Evolutionary conservation across 2,113 vertebrate species (phyloP).

Genomic region (Sebastes schlegelii): DNA sequence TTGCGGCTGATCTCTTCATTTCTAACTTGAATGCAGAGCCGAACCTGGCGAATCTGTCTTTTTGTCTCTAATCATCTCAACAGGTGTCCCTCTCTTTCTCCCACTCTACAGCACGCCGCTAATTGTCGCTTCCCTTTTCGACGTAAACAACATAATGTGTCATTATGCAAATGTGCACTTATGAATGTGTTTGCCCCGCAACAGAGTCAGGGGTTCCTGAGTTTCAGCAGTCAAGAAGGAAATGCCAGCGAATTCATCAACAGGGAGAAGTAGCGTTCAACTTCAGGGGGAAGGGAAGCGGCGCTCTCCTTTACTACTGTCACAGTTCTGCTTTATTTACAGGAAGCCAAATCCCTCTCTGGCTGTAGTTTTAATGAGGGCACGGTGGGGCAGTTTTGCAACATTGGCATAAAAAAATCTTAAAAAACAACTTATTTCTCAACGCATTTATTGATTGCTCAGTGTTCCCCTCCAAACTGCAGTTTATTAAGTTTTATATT

Average conservation of each 20-base stretch:
- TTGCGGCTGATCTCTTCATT: not conserved
- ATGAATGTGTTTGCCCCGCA: slow-evolving; percentile 44
- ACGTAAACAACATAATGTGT: slow-evolving; percentile 73
- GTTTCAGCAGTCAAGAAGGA: slow-evolving; percentile 50
- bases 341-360: slow-evolving; percentile 35
- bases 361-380: slow-evolving; percentile 53
- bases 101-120: slow-evolving; percentile 14
- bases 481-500: not conserved
- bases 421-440: not conserved
- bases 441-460: slow-evolving; percentile 7
- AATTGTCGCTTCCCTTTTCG: slow-evolving; percentile 63
- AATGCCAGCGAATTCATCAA: slow-evolving; percentile 67
- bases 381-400: not conserved
- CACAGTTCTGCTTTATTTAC: slow-evolving; percentile 43
- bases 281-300: slow-evolving; percentile 5
- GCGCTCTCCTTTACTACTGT: slow-evolving; percentile 7
- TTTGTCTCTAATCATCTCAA: slow-evolving; percentile 35
- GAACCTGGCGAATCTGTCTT: not conserved
- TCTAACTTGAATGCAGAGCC: not conserved
- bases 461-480: not conserved
- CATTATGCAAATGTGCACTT: slow-evolving; percentile 74
- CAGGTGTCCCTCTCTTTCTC: slow-evolving; percentile 30
- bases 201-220: slow-evolving; percentile 34
- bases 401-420: not conserved
- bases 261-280: slow-evolving; percentile 34